These are phyloP conservation scores for Anableps anableps DNA, from an alignment of 2,797 vertebrate genomes.

Conservation along the genomic window DNA sequence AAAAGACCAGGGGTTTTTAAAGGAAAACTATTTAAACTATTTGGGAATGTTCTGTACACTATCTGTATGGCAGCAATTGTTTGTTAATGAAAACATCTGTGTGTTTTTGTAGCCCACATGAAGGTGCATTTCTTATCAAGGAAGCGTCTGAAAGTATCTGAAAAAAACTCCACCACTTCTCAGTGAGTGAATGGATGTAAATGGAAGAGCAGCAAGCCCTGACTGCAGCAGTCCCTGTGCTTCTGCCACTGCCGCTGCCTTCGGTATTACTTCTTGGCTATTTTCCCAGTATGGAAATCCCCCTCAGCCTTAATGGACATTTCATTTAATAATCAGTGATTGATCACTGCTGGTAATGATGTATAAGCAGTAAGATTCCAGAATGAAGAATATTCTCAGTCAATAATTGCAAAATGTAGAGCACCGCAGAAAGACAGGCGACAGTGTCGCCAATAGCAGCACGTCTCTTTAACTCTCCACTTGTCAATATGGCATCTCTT, in stretches of 20 bases:
- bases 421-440: slow-evolving; percentile 34
- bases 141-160: background rate
- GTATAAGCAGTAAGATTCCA: slow-evolving; percentile 67
- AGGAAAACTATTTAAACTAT: too few species aligned
- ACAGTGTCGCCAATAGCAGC: slow-evolving; percentile 57
- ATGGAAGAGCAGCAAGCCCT: slow-evolving; percentile 26
- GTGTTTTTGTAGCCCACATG: background rate
- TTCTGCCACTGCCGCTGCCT: slow-evolving; percentile 33
- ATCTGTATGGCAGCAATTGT: background rate
- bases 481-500: slow-evolving; percentile 72
- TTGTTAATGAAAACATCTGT: background rate
- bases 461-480: slow-evolving; percentile 59
- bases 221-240: slow-evolving; percentile 12
- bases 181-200: slow-evolving; percentile 26
- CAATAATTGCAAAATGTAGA: slow-evolving; percentile 68
- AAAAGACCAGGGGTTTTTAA: too few species aligned
- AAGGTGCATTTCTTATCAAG: background rate
- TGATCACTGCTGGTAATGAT: slow-evolving; percentile 76
- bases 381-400: slow-evolving; percentile 66
- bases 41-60: too few species aligned
- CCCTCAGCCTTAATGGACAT: slow-evolving; percentile 71
- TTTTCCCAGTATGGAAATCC: slow-evolving; percentile 72
- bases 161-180: background rate
- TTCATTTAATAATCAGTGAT: slow-evolving; percentile 81
- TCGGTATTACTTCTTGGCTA: slow-evolving; percentile 51